A percentile compares a stretch with the other conserved stretches of the same genome.
Evolutionary conservation across 2,797 vertebrate genomes (phyloP).

Genomic region (Chaetophractus vellerosus): DNA sequence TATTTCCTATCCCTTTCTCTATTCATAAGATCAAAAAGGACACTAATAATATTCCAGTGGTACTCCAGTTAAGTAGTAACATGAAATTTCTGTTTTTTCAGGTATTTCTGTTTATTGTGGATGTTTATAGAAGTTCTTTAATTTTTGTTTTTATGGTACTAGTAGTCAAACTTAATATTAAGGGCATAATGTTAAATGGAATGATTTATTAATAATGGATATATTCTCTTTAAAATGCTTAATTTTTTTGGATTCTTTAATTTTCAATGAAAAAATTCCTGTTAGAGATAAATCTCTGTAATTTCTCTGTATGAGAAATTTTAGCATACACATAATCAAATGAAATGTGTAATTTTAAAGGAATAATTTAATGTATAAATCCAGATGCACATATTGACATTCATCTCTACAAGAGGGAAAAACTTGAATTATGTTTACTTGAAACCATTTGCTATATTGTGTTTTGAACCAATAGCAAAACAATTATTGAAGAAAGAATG

Average conservation of each 20-base stretch:
- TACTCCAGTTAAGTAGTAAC: background rate
- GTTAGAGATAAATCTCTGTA: constrained; percentile 24
- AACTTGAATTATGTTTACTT: constrained; percentile 44
- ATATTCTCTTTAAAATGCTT: constrained; percentile 55
- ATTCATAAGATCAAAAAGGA: constrained; percentile 45
- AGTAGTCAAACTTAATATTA: constrained; percentile 25
- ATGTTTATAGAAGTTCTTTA: constrained; percentile 42
- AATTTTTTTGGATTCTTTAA: constrained; percentile 49
- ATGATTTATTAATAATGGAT: constrained; percentile 33
- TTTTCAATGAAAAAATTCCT: constrained; percentile 51
- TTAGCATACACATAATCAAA: background rate
- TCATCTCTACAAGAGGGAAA: background rate
- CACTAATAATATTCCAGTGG: background rate
- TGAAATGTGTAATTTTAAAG: constrained; percentile 44
- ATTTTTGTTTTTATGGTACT: constrained; percentile 33
- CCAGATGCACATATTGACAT: background rate
- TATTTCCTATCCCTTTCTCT: constrained; percentile 12
- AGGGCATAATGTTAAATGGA: constrained; percentile 1
- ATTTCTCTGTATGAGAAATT: constrained; percentile 51
- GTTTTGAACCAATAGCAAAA: constrained; percentile 57
- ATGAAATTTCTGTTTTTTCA: constrained; percentile 57
- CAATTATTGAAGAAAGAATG: constrained; percentile 36
- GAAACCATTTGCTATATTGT: constrained; percentile 29
- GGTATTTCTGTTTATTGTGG: constrained; percentile 55
- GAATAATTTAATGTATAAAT: constrained; percentile 30